phyloP scores from a whole-genome alignment of 2,888 invertebrate species.

The Orthosia incerta region DNA sequence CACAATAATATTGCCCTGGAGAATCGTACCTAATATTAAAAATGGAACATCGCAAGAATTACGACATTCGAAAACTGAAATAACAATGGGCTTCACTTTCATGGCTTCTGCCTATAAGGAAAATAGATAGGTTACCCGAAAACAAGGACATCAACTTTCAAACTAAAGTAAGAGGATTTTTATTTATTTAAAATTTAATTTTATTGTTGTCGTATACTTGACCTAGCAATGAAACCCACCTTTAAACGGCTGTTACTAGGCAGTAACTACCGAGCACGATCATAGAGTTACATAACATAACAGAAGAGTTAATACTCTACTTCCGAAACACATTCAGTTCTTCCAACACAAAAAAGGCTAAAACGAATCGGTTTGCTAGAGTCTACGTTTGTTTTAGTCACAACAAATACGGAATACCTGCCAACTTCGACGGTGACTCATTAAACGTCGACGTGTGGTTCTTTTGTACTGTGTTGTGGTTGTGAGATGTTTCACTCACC shows the following conservation, averaged over 20 bases:
- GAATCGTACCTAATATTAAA: neutral
- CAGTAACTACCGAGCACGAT: neutral
- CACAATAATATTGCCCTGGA: conserved; percentile 22
- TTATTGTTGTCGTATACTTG: neutral
- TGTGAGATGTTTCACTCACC: conserved; percentile 82
- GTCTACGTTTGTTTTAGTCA: conserved; percentile 40
- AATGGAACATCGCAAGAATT: neutral
- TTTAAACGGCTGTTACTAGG: conserved; percentile 4
- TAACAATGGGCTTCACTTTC: neutral
- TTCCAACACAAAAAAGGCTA: conserved; percentile 29
- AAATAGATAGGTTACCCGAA: neutral
- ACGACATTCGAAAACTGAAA: conserved; percentile 8
- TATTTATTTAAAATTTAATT: too few relatives aligned
- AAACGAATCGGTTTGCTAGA: conserved; percentile 37
- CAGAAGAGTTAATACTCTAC: neutral
- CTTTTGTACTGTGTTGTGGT: conserved; percentile 48
- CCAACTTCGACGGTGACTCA: conserved; percentile 56
- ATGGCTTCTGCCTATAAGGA: neutral
- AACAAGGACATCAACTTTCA: conserved; percentile 4
- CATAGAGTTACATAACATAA: conserved; percentile 37
- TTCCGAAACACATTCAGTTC: conserved; percentile 15
- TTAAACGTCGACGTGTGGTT: conserved; percentile 43
- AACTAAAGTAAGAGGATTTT: conserved; percentile 2
- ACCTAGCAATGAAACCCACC: conserved; percentile 5
- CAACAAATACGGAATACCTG: conserved; percentile 39